Evolutionary conservation across 2,113 vertebrate species (phyloP).

Genomic region (Strix aluco): DNA sequence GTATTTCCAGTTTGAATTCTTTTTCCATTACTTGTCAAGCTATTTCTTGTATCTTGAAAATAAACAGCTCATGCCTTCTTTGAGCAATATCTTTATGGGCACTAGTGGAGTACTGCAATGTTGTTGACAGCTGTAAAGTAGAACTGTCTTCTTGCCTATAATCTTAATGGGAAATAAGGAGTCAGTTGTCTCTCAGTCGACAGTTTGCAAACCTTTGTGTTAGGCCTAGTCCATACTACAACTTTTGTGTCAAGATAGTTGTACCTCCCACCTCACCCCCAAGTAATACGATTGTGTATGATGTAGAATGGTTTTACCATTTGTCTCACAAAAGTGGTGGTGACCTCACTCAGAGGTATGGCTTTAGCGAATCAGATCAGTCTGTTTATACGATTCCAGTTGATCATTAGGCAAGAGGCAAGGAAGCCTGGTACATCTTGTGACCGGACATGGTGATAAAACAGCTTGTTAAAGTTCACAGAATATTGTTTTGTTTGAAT

Average conservation of each 20-base stretch:
- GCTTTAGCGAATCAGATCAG: neutral
- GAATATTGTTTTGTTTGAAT: neutral
- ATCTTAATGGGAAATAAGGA: neutral
- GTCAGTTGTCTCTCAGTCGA: fast-evolving
- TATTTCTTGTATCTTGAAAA: neutral
- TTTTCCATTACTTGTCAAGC: neutral
- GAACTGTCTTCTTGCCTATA: neutral
- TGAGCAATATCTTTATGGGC: neutral
- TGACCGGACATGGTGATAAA: neutral
- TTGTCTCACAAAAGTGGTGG: neutral
- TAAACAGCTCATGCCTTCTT: neutral
- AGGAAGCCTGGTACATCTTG: neutral
- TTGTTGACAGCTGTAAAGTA: neutral
- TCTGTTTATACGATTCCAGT: neutral
- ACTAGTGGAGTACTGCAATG: neutral
- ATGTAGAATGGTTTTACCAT: neutral
- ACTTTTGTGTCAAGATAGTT: neutral
- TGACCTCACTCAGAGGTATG: neutral
- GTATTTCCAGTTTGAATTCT: neutral
- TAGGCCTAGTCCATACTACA: neutral
- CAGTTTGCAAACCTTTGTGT: neutral
- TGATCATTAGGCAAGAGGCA: neutral
- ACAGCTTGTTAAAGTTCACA: neutral
- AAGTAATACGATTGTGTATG: neutral
- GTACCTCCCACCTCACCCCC: neutral